Evolutionary conservation across 2,113 vertebrate genomes (phyloP).

Genomic region (Stomatorhinus ivindoensis): DNA sequence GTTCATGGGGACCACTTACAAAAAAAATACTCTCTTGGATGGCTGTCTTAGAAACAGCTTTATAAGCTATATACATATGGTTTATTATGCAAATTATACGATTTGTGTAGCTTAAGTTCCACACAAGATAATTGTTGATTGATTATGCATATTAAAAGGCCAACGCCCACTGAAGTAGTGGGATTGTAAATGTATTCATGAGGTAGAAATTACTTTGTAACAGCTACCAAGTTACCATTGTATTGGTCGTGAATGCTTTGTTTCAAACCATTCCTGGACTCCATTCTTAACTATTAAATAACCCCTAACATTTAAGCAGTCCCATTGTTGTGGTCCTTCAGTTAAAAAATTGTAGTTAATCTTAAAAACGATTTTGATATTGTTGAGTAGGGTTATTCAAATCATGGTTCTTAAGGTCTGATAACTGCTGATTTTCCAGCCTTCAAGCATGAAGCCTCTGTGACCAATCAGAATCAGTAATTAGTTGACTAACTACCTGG

Average conservation of each 20-base stretch:
- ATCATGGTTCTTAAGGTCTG: not conserved
- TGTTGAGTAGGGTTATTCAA: not conserved
- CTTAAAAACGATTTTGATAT: not conserved
- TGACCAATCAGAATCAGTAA: not conserved
- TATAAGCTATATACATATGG: not conserved
- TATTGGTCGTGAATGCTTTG: not conserved
- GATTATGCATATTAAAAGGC: not conserved
- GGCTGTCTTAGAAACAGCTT: not conserved
- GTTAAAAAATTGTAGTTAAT: not conserved
- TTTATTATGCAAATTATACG: not conserved
- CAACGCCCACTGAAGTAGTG: not conserved
- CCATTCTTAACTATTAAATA: not conserved
- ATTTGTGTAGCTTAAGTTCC: not conserved
- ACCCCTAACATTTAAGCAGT: not conserved
- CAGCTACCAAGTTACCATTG: not conserved
- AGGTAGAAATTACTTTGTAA: constrained; percentile 11
- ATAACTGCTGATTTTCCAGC: not conserved
- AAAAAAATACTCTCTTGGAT: not conserved
- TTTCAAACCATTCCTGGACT: not conserved
- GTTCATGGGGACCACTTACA: not conserved
- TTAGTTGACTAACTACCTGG: not conserved
- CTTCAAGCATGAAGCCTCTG: not conserved
- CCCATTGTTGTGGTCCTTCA: not conserved
- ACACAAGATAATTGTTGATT: not conserved
- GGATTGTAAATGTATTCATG: constrained; percentile 7